phyloP scores from a whole-genome alignment of 1,140 invertebrate genomes.

The Trachelipus rathkii region DNA sequence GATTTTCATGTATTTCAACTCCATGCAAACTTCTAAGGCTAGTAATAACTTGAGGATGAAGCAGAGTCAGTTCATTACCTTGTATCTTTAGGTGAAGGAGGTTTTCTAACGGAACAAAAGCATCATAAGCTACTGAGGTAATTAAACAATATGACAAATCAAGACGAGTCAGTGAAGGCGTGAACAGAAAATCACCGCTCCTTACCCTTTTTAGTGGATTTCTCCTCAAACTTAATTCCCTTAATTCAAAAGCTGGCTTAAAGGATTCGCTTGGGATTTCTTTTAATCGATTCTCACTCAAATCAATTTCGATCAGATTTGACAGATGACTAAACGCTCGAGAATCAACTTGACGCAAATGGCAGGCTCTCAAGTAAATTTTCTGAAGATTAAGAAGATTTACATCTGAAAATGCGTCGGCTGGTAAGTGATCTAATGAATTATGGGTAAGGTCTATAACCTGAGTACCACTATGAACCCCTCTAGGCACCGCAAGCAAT shows the following conservation, averaged over 20 bases:
- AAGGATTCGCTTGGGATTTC: slow-evolving; percentile 72
- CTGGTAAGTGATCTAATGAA: slow-evolving; percentile 67
- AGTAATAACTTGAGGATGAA: slow-evolving; percentile 53
- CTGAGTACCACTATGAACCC: slow-evolving; percentile 80
- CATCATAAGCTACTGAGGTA: slow-evolving; percentile 67
- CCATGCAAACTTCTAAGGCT: slow-evolving; percentile 59
- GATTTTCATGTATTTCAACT: slow-evolving; percentile 76
- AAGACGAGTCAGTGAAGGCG: slow-evolving; percentile 69
- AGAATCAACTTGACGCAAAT: slow-evolving; percentile 69
- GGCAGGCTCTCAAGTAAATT: slow-evolving; percentile 71
- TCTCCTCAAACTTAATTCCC: slow-evolving; percentile 71
- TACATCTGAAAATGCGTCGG: slow-evolving; percentile 70
- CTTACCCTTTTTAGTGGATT: slow-evolving; percentile 72
- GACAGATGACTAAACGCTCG: slow-evolving; percentile 74
- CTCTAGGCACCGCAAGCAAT: slow-evolving; percentile 68
- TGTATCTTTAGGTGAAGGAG: slow-evolving; percentile 79
- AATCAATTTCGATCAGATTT: slow-evolving; percentile 82
- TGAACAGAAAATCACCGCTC: slow-evolving; percentile 67
- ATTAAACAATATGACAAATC: slow-evolving; percentile 77
- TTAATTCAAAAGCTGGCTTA: slow-evolving; percentile 68
- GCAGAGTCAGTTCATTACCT: slow-evolving; percentile 69
- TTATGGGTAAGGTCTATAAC: slow-evolving; percentile 80
- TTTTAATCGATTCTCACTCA: slow-evolving; percentile 73
- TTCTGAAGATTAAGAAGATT: slow-evolving; percentile 80
- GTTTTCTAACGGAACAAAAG: slow-evolving; percentile 72